phyloP scores from a whole-genome alignment of 2,113 vertebrate genomes.

The Notechis scutatus region DNA sequence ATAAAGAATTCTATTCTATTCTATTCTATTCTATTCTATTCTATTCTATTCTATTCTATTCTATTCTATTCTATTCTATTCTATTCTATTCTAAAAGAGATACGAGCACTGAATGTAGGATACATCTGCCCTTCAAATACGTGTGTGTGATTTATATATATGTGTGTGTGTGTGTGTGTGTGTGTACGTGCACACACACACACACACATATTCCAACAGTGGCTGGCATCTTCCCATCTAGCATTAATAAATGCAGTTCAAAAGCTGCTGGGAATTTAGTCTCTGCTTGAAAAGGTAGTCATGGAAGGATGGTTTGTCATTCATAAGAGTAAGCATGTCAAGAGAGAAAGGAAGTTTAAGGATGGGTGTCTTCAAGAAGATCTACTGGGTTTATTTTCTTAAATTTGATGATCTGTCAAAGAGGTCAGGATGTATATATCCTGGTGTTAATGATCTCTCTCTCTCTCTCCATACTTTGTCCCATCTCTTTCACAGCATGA shows the following conservation, averaged over 20 bases:
- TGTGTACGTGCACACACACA: no score
- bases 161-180: no score
- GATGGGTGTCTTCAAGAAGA: conserved; percentile 37
- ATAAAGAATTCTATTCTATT: no score
- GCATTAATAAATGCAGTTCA: conserved; percentile 24
- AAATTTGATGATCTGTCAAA: conserved; percentile 49
- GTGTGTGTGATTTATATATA: no score
- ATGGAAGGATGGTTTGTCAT: conserved; percentile 37
- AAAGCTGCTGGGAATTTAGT: conserved; percentile 4
- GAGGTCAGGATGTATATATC: conserved; percentile 27
- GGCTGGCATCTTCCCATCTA: neutral
- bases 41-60: no score
- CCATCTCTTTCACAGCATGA: conserved; percentile 22
- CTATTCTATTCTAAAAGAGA: neutral
- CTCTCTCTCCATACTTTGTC: conserved; percentile 48
- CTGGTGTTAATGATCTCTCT: conserved; percentile 29
- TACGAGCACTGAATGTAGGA: neutral
- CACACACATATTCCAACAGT: neutral
- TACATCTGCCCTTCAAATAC: neutral
- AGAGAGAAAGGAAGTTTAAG: conserved; percentile 47
- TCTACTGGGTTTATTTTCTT: conserved; percentile 54
- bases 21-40: no score
- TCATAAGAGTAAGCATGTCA: conserved; percentile 33
- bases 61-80: no score
- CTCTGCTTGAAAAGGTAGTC: conserved; percentile 18